Evolutionary conservation across 2,113 vertebrate species (phyloP).

Genomic region (Silurus meridionalis): DNA sequence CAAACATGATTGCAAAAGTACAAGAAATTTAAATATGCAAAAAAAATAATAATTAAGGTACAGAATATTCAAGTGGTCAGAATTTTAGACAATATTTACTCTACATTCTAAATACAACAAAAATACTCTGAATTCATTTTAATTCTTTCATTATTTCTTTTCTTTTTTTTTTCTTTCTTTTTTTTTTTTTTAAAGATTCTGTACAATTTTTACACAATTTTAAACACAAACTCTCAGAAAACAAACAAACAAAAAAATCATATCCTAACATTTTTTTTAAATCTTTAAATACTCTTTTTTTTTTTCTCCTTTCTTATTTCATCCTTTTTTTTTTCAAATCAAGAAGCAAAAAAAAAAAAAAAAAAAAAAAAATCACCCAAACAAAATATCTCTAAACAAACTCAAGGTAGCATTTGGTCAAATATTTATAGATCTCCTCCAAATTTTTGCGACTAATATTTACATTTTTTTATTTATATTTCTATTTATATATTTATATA

Average conservation of each 20-base stretch:
- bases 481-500: conserved; percentile 64
- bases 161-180: conserved; percentile 26
- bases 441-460: conserved; percentile 81
- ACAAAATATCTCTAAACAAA: conserved; percentile 78
- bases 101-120: conserved; percentile 65
- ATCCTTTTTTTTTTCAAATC: not conserved
- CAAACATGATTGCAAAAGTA: conserved; percentile 45
- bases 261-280: conserved; percentile 73
- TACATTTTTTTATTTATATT: conserved; percentile 76
- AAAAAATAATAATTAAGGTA: conserved; percentile 32
- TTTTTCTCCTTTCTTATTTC: conserved; percentile 25
- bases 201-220: conserved; percentile 60
- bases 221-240: conserved; percentile 37
- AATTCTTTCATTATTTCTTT: not conserved
- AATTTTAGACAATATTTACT: conserved; percentile 54
- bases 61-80: conserved; percentile 60
- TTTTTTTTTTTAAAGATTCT: conserved; percentile 61
- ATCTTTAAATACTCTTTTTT: conserved; percentile 61
- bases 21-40: conserved; percentile 28
- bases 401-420: conserved; percentile 86
- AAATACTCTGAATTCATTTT: conserved; percentile 59
- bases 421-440: conserved; percentile 68
- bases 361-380: conserved; percentile 58
- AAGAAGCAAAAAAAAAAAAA: not conserved
- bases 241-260: conserved; percentile 57